Percentiles rank a stretch among this genome's conserved stretches.
Conservation (phyloP, 2,888 invertebrate species). For the Eilema sororculum region DNA sequence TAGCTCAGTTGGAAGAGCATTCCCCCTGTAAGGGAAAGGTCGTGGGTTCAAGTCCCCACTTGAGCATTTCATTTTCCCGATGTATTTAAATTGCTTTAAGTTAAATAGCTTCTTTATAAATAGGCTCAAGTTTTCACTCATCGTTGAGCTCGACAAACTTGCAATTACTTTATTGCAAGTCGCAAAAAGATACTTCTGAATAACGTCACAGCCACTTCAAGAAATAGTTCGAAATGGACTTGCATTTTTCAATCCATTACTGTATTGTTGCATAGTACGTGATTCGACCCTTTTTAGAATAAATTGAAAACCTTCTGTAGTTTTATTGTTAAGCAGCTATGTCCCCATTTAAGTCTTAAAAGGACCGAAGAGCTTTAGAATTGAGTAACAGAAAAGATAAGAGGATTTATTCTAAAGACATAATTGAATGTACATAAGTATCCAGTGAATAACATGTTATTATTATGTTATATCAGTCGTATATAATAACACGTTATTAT, state of each 20-base stretch:
- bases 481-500: slow-evolving; percentile 19
- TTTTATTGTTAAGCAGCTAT: neutral
- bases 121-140: neutral
- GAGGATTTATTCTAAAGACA: neutral
- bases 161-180: neutral
- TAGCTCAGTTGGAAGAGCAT: no score
- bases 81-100: no score
- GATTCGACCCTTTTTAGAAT: neutral
- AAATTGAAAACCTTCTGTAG: neutral
- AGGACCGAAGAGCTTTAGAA: neutral
- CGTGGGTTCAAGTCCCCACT: no score
- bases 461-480: no score
- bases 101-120: neutral
- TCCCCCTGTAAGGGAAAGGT: no score
- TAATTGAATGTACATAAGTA: neutral
- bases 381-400: neutral
- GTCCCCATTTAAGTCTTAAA: neutral
- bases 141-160: neutral
- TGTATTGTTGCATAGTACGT: neutral
- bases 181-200: neutral
- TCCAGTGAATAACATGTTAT: neutral
- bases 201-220: neutral
- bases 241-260: slow-evolving; percentile 4
- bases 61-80: no score
- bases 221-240: neutral